These are phyloP conservation scores for Amyelois transitella DNA, from an alignment of 1,140 invertebrate genomes.

Conservation along the genomic window DNA sequence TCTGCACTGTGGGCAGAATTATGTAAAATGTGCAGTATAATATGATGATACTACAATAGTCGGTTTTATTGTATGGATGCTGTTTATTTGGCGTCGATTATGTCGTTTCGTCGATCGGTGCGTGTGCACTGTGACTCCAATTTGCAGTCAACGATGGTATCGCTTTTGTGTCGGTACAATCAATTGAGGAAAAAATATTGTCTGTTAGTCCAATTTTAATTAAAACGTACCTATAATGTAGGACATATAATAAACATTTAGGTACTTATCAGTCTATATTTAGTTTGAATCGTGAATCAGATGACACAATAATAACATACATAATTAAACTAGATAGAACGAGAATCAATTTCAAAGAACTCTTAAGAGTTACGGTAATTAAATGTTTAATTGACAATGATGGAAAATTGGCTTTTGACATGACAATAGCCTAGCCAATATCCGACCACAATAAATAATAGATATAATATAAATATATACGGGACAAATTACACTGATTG, in stretches of 20 bases:
- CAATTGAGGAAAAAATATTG: neutral
- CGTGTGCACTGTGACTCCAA: slow-evolving; percentile 1
- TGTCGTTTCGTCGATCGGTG: slow-evolving; percentile 13
- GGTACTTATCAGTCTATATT: too few species aligned
- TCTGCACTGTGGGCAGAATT: slow-evolving; percentile 3
- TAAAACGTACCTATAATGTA: too few species aligned
- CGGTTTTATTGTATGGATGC: neutral
- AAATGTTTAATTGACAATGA: too few species aligned
- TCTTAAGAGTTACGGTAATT: too few species aligned
- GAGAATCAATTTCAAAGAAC: too few species aligned
- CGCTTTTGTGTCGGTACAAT: neutral
- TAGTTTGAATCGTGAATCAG: too few species aligned
- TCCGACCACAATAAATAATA: neutral
- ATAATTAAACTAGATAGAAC: too few species aligned
- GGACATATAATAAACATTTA: too few species aligned
- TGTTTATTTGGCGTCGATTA: slow-evolving; percentile 13
- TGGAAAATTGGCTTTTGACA: neutral
- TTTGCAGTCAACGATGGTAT: slow-evolving; percentile 13
- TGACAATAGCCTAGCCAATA: too few species aligned
- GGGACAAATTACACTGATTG: too few species aligned
- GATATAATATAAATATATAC: too few species aligned
- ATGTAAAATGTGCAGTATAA: slow-evolving; percentile 6
- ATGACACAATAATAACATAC: too few species aligned
- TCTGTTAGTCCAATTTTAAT: neutral
- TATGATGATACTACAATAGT: neutral